A percentile compares a stretch with the other conserved stretches of the same genome.
phyloP scores from a whole-genome alignment of 2,113 vertebrate genomes.

The Hyperopisus bebe region DNA sequence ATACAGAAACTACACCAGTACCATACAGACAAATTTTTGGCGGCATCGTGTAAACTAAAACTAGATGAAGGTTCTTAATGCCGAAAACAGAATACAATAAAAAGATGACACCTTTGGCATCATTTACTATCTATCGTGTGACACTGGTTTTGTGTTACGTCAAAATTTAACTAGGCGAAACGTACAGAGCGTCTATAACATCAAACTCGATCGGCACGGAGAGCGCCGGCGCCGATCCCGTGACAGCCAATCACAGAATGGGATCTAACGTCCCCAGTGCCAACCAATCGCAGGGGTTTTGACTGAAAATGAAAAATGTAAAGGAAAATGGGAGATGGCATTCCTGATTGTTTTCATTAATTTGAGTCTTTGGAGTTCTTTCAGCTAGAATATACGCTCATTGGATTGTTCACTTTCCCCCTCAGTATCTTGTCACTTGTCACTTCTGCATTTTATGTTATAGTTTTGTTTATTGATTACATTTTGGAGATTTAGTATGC shows the following conservation, averaged over 20 bases:
- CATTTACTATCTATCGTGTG: neutral
- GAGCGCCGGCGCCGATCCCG: neutral
- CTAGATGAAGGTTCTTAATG: neutral
- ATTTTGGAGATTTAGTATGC: neutral
- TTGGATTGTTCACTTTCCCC: neutral
- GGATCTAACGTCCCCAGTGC: neutral
- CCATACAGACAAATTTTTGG: constrained; percentile 52
- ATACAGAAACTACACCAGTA: constrained; percentile 45
- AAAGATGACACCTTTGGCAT: neutral
- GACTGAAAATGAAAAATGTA: neutral
- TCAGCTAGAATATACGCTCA: neutral
- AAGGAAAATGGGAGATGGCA: neutral
- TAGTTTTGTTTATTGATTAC: neutral
- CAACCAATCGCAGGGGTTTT: neutral
- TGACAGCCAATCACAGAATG: neutral
- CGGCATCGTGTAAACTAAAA: constrained; percentile 6
- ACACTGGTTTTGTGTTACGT: neutral
- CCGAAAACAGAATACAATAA: neutral
- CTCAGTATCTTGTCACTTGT: neutral
- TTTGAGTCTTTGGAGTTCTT: neutral
- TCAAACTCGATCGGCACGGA: neutral
- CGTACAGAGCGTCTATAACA: neutral
- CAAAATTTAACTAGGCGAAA: neutral
- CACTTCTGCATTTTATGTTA: neutral
- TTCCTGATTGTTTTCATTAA: neutral